Evolutionary conservation across 2,888 invertebrate species (phyloP), one percentile per base, ranked within the genome.

Genomic region (Archips crataeganus): DNA sequence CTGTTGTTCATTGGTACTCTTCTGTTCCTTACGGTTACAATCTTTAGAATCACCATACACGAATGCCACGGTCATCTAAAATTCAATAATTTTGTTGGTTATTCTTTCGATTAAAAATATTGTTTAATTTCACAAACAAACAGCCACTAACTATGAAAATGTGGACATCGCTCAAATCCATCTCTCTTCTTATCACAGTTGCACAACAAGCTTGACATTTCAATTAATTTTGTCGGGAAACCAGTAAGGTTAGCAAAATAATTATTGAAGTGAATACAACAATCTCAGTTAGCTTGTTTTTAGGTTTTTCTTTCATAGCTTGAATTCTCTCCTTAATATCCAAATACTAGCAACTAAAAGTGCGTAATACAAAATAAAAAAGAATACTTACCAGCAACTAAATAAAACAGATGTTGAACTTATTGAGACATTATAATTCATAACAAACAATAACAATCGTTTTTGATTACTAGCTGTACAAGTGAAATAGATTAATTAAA

Each of bases 121-220:
- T 5, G 23, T 45, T 59, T 15, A 13, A 23, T 39, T 4, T 61
- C 15, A 0, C 36, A 23, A 59, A 45, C 45, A 45, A 39, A 61
- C 32, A 15, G 54, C 39, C 11, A 68, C 72, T 68, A 39, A 73
- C 72, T 63, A 68, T 73, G 63, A 68, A 73, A 36, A 68, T 36
- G n/a, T 63, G 47, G n/a, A 68, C 15, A 73, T 59, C 32, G 39
- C 59, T 57, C 61, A 62, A 45, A 57, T 63, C 63, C 72, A 73
- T 73, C 63, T 68, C 62, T 68, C n/a, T 34, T 23, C 67, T 73
- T 73, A 68, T 73, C 68, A 10, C 36, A 47, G 36, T 72, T 62
- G 49, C n/a, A 57, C 49, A 47, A 49, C 49, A 47, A 8, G 70
- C 64, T 64, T 61, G 36, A 61, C 70, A 70, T 69, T 67, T 23